Evolutionary conservation across 2,113 vertebrate species (phyloP), one percentile per base, ranked within the genome.

Genomic region (Butorides virescens): DNA sequence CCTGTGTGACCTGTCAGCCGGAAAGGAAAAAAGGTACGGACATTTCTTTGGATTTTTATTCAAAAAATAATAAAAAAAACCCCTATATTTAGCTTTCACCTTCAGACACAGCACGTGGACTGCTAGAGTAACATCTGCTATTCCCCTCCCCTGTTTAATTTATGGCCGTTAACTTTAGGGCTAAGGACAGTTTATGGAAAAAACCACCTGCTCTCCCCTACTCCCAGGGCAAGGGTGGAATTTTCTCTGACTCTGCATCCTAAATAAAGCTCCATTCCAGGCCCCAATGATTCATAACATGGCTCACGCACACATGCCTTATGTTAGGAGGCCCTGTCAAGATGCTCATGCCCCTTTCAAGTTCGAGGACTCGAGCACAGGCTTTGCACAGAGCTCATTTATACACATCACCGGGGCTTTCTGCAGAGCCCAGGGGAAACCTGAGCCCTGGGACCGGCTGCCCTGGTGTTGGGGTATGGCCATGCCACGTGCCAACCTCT

Each of bases 151-250:
- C 11, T 10, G n/a, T 36, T 90, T 96, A 97, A 97, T 97, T 97
- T 91, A 97, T 95, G 80, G 83, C 71, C 50, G 0, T 92, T 94
- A 63, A 95, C 97, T 97, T 97, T 52, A 81, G 90, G 89, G 92
- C 96, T 94, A 58, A 95, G 97, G 95, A 97, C 94, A 96, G 97
- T 96, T 97, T 98, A 98, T 96, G 96, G 96, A 98, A 97, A 98
- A 97, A 97, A 96, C 53, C 97, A 98, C 97, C 97, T 98, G 97
- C 97, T 96, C 88, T 97, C 92, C 91, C 94, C 95, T 77, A 26
- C 94, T 96, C 92, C 93, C 58, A 4, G 93, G 96, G 95, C 94
- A 97, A 82, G 92, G 90, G 73, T 84, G 95, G 96, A 95, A 97
- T 98, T 93, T 96, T 66, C 97, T 96, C 91, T 92, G 93, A 82